Evolutionary conservation across 1,140 invertebrate genomes (phyloP), one percentile per base, ranked within the genome.

Genomic region (Cydia pomonella): DNA sequence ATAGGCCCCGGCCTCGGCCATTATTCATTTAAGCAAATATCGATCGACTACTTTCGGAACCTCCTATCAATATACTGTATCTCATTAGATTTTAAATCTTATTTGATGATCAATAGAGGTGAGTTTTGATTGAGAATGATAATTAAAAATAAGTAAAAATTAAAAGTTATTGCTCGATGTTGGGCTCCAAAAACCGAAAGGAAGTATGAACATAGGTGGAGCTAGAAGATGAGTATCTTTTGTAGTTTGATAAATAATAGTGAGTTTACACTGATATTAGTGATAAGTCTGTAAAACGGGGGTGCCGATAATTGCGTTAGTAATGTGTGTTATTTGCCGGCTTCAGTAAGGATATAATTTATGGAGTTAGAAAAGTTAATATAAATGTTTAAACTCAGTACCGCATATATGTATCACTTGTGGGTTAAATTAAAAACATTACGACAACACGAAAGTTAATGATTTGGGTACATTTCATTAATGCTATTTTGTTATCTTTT

Each of bases 11-110:
- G 50, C 50, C 1, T 66, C 63, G n/a, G n/a, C 12, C 33, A 69
- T 69, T 69, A 69, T 69, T 69, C 27, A 69, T 69, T 41, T n/a
- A 69, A 9, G 23, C 64, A 66, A 66, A 66, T 66, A 69, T 69
- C 53, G 7, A 59, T 10, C 53, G 10, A 3, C 10, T 23, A 23
- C 53, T 59, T 23, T 59, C 21, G 9, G 5, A 59, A 23, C 3
- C 2, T 59, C 53, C 7, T 59, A 59, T 59, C 21, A 23, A 12
- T 13, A 59, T 7, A 59, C 18, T n/a, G 7, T 59, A 10, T 9
- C 2, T 59, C 53, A 23, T 23, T 59, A 9, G 9, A 59, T 18
- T 12, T 23, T 23, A 12, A 23, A 59, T 21, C 53, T 23, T 59
- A 23, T 59, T 23, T 2, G 2, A 10, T 23, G n/a, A 23, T 12